Evolutionary conservation across 2,888 invertebrate species (phyloP), one percentile per base, ranked within the genome.

Genomic region (Drosophila nigricruria): DNA sequence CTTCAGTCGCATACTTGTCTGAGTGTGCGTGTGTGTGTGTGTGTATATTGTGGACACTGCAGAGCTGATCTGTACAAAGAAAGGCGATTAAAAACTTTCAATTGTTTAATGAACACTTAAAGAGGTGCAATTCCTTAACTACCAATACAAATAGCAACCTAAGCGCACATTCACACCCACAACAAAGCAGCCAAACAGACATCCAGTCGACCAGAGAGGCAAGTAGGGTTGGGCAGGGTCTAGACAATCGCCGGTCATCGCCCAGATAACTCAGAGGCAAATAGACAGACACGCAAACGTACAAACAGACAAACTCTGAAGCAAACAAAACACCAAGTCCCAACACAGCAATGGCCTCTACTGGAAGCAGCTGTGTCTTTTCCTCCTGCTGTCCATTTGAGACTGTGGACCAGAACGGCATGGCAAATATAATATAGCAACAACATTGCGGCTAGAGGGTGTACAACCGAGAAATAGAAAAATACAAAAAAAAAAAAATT

Each of bases 91-190:
- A 70, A 81, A 81, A 85, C 71, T 90, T 85, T 90, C 77, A 82
- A 85, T 73, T 88, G 83, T 77, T 90, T 79, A 85, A 88, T 85
- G 77, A 90, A 86, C 84, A 88, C 84, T 88, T 85, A 59, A 82
- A 79, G 59, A 70, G 72, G 72, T 77, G 61, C 66, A 78, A 78
- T 75, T 70, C 70, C 73, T 70, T 57, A 71, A 70, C 74, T 63
- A 71, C 58, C 77, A 70, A 70, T 69, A 82, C 71, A 82, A 72
- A 70, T 60, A 72, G 23, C 57, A 60, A 59, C 20, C 47, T 16
- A 38, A 60, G 36, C 47, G 23, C 30, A 52, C 61, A 45, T 12
- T 47, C 45, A 25, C 18, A 27, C n/a, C 25, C 57, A 43, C 23
- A 42, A 20, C 23, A 14, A 32, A 10, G 1, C 12, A n/a, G 52